Conservation (phyloP, 2,888 invertebrate species). For the Torymus tubicola region DNA sequence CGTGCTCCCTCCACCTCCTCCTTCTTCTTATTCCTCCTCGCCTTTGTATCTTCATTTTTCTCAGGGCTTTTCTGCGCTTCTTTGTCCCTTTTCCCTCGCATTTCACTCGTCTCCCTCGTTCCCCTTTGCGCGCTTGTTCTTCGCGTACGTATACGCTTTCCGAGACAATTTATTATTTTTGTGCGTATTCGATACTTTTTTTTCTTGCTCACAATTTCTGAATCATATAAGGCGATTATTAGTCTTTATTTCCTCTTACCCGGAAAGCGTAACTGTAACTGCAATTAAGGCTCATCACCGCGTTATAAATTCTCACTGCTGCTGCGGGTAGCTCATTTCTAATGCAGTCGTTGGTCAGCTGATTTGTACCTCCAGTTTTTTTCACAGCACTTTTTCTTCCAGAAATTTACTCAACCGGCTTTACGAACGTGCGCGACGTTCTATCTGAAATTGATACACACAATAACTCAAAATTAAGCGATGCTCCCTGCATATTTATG, state of each 20-base stretch:
- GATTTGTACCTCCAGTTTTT: not conserved
- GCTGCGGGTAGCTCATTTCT: not conserved
- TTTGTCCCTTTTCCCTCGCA: constrained; percentile 23
- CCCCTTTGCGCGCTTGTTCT: constrained; percentile 2
- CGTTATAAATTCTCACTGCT: too few species aligned
- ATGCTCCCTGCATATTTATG: constrained; percentile 11
- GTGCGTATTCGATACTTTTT: too few species aligned
- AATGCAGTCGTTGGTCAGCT: not conserved
- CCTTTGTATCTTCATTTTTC: constrained; percentile 51
- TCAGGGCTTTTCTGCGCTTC: constrained; percentile 23
- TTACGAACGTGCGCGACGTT: too few species aligned
- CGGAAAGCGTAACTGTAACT: too few species aligned
- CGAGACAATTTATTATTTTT: too few species aligned
- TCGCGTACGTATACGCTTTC: too few species aligned
- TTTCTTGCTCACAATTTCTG: too few species aligned
- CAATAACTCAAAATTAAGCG: constrained; percentile 35
- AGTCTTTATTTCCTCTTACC: too few species aligned
- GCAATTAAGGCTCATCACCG: too few species aligned
- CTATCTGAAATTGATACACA: not conserved
- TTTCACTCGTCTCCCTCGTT: constrained; percentile 3
- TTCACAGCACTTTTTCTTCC: not conserved
- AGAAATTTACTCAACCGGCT: not conserved
- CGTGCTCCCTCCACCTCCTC: not conserved
- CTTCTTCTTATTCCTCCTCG: constrained; percentile 38
- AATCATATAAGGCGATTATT: too few species aligned